Percentiles rank a stretch among this genome's conserved stretches.
Evolutionary conservation across 2,888 invertebrate genomes (phyloP).

Genomic region (Lasioglossum vierecki): DNA sequence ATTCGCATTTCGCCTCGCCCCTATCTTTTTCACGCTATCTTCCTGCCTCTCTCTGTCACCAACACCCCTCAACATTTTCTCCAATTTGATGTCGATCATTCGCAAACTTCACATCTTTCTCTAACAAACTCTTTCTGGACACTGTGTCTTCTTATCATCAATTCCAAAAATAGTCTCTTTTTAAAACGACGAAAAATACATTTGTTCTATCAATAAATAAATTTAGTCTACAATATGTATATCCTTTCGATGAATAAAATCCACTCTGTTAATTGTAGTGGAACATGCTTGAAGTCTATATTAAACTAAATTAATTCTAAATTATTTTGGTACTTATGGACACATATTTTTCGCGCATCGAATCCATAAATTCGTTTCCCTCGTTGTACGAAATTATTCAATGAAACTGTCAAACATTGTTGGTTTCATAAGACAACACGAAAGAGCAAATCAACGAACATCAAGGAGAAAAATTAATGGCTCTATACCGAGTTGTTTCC

Average conservation of each 20-base stretch:
- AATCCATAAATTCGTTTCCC: neutral
- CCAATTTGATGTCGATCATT: constrained; percentile 83
- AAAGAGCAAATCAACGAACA: neutral
- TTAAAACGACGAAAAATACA: neutral
- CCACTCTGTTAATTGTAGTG: too few species aligned
- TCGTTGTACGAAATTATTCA: neutral
- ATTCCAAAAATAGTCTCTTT: neutral
- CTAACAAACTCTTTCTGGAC: neutral
- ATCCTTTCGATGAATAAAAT: neutral
- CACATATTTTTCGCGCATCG: neutral
- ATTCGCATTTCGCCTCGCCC: constrained; percentile 61
- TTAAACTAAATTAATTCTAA: neutral
- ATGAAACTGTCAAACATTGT: neutral
- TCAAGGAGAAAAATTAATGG: neutral
- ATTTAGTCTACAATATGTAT: neutral
- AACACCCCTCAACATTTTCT: constrained; percentile 82
- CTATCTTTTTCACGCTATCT: constrained; percentile 48
- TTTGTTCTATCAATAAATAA: too few species aligned
- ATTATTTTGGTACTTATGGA: neutral
- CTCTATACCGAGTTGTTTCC: neutral
- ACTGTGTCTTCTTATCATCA: neutral
- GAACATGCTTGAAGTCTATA: neutral
- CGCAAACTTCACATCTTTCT: constrained; percentile 77
- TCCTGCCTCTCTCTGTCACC: constrained; percentile 73
- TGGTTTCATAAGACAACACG: neutral